Base-by-base conservation (phyloP, 2,888 invertebrate genomes). In the Operophtera brumata region DNA sequence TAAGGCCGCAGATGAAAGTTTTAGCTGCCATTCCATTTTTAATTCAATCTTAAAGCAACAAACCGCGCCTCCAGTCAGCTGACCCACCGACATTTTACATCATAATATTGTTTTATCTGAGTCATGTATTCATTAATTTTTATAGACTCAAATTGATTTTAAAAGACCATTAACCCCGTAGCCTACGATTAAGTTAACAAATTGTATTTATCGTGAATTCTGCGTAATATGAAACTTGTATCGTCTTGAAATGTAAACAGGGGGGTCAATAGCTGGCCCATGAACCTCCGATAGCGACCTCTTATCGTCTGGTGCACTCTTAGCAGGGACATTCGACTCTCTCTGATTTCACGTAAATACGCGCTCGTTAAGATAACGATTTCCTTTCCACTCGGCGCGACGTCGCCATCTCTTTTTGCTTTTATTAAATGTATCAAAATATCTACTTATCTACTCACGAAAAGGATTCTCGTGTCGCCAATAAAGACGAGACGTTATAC, bases 291-390 rank as follows among this genome's bases (percentile, higher is more conserved):
- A 87, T 86, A 86, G 76, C 70, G 74, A 66, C 66, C 78, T 69
- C 77, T 85, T 88, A 88, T 88, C 87, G 82, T 75, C 66, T 82
- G 69, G 70, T 80, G 84, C 84, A 80, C 84, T 81, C 78, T 60
- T 60, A 69, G 77, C 78, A 72, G 78, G 78, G 82, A 80, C 85
- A 78, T 78, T 77, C 77, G 79, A 82, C 77, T 79, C 80, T 77
- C 80, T 80, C 80, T 85, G 88, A 87, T 87, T 88, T 86, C 76
- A 86, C 86, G 85, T 84, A 86, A 86, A 87, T 84, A 86, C 78
- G 73, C 74, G 74, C 74, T 83, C 87, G 81, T 86, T 86, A 81
- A 88, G 88, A 88, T 89, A 87, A 87, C 80, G 73, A 80, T 86
- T 87, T 88, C 86, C 88, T 86, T 84, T 88, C 86, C 86, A 83